Percentiles rank a stretch among this genome's conserved stretches.
Evolutionary conservation across 2,113 vertebrate species (phyloP).

Genomic region (Micronycteris hirsuta): DNA sequence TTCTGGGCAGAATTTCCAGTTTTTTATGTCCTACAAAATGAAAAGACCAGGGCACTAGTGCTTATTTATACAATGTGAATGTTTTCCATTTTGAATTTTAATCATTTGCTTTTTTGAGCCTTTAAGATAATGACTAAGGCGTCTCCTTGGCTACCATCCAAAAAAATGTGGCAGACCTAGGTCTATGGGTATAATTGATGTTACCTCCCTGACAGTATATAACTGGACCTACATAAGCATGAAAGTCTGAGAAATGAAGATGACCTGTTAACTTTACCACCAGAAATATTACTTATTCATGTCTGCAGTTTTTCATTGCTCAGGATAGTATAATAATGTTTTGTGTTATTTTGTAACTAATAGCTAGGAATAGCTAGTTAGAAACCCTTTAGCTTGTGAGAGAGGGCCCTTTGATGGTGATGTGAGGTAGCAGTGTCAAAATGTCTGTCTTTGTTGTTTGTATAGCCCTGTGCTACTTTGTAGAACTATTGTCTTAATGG

Average conservation of each 20-base stretch:
- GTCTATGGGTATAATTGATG: neutral
- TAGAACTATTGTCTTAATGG: neutral
- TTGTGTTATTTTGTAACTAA: constrained; percentile 1
- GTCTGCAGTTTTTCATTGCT: neutral
- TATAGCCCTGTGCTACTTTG: neutral
- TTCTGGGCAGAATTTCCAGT: neutral
- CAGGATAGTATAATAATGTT: neutral
- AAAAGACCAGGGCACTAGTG: neutral
- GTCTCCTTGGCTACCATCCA: neutral
- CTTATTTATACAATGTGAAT: neutral
- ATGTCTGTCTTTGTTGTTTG: neutral
- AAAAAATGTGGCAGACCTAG: neutral
- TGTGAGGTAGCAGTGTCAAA: neutral
- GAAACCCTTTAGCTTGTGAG: neutral
- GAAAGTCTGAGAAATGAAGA: neutral
- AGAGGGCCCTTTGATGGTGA: neutral
- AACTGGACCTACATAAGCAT: neutral
- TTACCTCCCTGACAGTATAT: neutral
- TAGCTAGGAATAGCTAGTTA: neutral
- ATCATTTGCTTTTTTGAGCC: constrained; percentile 16
- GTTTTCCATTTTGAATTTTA: constrained; percentile 29
- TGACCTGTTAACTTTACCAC: neutral
- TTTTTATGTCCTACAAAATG: constrained; percentile 4
- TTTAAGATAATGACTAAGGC: constrained; percentile 15
- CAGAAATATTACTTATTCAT: neutral